Base-by-base conservation (phyloP, 2,113 vertebrate genomes). In the Argyrosomus japonicus region DNA sequence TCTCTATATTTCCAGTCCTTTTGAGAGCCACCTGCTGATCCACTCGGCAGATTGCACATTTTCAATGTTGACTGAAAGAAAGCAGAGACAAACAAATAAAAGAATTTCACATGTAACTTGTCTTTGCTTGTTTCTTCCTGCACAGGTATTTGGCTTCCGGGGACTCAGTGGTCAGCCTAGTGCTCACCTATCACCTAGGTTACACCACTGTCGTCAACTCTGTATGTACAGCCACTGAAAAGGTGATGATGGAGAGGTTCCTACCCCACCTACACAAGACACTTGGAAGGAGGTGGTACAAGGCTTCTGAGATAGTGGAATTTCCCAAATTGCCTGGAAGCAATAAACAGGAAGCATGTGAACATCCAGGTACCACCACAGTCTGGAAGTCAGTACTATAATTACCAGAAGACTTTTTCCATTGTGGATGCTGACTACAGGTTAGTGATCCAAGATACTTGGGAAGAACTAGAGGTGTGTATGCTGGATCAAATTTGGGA, bases 251-350 rank as follows among this genome's bases (percentile, higher is more conserved):
- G 83, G 13, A 75, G 62, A 53, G 15, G n/a, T 68, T 60, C 18
- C 45, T 79, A 54, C 27, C 71, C 18, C 50, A 27, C 71, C 72
- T 62, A 68, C 62, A 58, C 27, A 67, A 79, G 68, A 54, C 15
- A 60, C 75, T 27, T 81, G 57, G 68, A 62, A 14, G 17, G 15
- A 50, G 18, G 68, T 72, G 29, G 45, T 29, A 58, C 32, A 71
- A 27, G 25, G 50, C 21, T 78, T 83, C 75, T 71, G n/a, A 23
- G 58, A 64, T 36, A 69, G 25, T 69, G 23, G 48, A 60, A 80
- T n/a, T 85, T 80, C 32, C 57, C 57, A 25, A 69, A 80, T 68
- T 63, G 64, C n/a, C n/a, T 71, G 21, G 82, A 48, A 43, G 57
- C 61, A 54, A 21, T 54, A n/a, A 18, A 54, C 10, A 40, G 36